Conservation (phyloP, 2,888 invertebrate genomes). For the Thera britannica region DNA sequence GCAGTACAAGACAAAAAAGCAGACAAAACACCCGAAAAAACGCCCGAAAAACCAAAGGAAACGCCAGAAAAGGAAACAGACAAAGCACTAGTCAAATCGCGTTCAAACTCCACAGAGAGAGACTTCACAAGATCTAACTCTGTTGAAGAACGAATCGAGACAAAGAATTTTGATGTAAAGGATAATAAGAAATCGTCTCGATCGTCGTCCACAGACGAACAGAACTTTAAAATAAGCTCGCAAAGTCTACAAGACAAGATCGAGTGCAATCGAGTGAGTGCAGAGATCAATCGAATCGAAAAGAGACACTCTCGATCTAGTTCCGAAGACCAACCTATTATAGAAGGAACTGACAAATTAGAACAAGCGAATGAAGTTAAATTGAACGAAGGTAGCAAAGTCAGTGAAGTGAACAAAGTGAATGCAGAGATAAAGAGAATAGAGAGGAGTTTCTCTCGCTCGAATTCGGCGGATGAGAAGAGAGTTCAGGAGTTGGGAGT, state of each 20-base stretch:
- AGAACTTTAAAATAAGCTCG: conserved; percentile 31
- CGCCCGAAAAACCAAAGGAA: conserved; percentile 41
- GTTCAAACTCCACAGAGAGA: conserved; percentile 36
- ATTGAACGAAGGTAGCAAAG: conserved; percentile 32
- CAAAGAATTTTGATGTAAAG: conserved; percentile 27
- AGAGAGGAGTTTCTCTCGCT: conserved; percentile 63
- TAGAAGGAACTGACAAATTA: conserved; percentile 38
- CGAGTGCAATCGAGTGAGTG: conserved; percentile 36
- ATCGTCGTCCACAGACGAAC: conserved; percentile 48
- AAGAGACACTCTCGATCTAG: conserved; percentile 48
- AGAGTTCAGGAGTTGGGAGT: conserved; percentile 42
- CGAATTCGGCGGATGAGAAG: conserved; percentile 64
- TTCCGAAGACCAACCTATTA: conserved; percentile 47
- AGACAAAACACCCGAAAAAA: conserved; percentile 36
- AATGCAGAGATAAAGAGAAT: conserved; percentile 55
- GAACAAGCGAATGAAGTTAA: conserved; percentile 47
- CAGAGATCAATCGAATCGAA: conserved; percentile 39
- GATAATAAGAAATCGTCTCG: conserved; percentile 37
- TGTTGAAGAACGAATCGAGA: conserved; percentile 40
- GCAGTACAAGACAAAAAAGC: conserved; percentile 72
- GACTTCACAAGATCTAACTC: conserved; percentile 41
- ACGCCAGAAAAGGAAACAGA: conserved; percentile 34
- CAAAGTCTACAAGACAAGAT: conserved; percentile 31
- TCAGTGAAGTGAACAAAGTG: conserved; percentile 35
- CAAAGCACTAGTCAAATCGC: conserved; percentile 37